These are phyloP conservation scores for Dolichallabes microphthalmus DNA, from an alignment of 2,113 vertebrate genomes.

Conservation along the genomic window DNA sequence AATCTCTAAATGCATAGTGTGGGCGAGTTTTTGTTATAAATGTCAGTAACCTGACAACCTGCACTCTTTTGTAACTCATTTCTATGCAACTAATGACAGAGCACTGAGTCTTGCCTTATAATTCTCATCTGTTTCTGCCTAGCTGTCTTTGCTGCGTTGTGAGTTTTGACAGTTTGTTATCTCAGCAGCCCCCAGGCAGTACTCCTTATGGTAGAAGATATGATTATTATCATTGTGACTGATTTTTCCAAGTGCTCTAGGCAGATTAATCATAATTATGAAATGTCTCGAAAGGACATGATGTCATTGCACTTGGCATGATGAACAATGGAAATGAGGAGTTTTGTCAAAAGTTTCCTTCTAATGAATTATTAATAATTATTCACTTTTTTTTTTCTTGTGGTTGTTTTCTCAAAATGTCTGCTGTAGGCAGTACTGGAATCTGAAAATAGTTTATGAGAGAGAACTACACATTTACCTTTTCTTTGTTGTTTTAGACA, in stretches of 20 bases:
- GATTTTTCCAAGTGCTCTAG: conserved; percentile 47
- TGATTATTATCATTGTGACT: conserved; percentile 68
- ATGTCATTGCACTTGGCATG: conserved; percentile 60
- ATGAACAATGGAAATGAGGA: conserved; percentile 56
- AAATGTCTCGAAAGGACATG: conserved; percentile 61
- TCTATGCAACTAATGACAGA: conserved; percentile 55
- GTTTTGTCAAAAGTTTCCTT: conserved; percentile 41
- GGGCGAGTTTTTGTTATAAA: neutral
- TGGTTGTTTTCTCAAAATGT: neutral
- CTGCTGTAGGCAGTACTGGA: neutral
- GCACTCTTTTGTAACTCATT: conserved; percentile 28
- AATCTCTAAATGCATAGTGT: neutral
- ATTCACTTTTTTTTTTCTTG: conserved; percentile 10
- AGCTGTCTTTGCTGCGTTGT: conserved; percentile 52
- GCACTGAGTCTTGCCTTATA: conserved; percentile 62
- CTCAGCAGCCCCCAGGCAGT: conserved; percentile 62
- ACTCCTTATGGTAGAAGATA: conserved; percentile 64
- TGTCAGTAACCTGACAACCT: neutral
- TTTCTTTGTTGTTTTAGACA: neutral
- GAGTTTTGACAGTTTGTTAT: conserved; percentile 66
- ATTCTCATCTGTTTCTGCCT: conserved; percentile 67
- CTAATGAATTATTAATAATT: conserved; percentile 3
- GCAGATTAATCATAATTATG: conserved; percentile 59
- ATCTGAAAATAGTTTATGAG: neutral
- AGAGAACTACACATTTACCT: neutral